Evolutionary conservation across 2,888 invertebrate species (phyloP).

Genomic region (Oligia fasciuncula): DNA sequence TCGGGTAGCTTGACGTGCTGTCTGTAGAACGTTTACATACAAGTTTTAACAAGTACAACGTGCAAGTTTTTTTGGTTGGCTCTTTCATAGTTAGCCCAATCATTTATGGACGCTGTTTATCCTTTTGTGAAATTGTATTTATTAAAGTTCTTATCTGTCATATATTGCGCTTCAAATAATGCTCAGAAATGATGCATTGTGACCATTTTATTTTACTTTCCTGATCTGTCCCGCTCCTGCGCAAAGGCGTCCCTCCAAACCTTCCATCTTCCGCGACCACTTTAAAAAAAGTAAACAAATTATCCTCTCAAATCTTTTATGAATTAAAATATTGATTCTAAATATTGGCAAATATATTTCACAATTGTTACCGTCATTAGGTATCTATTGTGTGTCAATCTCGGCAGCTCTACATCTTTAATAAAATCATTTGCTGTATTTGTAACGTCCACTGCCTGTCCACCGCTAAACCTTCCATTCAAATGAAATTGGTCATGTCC

Average conservation of each 20-base stretch:
- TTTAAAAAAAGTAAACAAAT: neutral
- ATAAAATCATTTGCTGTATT: slow-evolving; percentile 54
- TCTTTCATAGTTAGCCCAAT: neutral
- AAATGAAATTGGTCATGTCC: slow-evolving; percentile 59
- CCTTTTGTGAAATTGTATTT: neutral
- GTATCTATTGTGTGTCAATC: slow-evolving; percentile 54
- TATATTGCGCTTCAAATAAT: too few species aligned
- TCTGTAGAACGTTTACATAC: too few species aligned
- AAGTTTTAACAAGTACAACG: neutral
- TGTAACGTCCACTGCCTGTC: slow-evolving; percentile 42
- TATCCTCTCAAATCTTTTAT: neutral
- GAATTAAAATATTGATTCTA: slow-evolving; percentile 7
- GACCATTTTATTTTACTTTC: too few species aligned
- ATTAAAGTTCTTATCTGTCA: neutral
- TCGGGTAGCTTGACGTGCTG: too few species aligned
- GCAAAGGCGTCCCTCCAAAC: neutral
- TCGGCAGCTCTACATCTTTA: slow-evolving; percentile 41
- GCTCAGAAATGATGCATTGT: too few species aligned
- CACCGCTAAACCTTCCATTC: slow-evolving; percentile 42
- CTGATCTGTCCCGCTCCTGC: too few species aligned
- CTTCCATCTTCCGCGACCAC: neutral
- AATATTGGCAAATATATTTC: slow-evolving; percentile 41
- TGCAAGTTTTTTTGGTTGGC: neutral
- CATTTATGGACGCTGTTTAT: neutral
- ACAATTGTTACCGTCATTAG: slow-evolving; percentile 42